phyloP scores from a whole-genome alignment of 2,888 invertebrate species.

The Zele albiditarsus region DNA sequence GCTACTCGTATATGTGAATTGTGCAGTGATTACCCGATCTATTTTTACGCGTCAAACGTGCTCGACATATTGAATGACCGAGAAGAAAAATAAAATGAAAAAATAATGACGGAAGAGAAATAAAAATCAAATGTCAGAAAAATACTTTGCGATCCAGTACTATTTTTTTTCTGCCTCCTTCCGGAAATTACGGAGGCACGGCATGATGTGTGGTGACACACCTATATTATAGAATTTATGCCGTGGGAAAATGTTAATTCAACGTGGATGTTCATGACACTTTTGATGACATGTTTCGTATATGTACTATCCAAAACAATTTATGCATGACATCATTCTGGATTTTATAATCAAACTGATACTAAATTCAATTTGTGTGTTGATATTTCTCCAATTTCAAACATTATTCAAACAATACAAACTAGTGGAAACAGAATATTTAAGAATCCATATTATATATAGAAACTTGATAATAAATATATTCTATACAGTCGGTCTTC shows the following conservation, averaged over 20 bases:
- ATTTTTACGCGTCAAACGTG: neutral
- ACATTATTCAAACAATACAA: neutral
- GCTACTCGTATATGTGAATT: neutral
- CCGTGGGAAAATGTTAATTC: conserved; percentile 33
- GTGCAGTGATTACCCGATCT: neutral
- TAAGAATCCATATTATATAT: neutral
- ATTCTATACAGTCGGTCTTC: neutral
- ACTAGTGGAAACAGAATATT: neutral
- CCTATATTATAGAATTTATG: conserved; percentile 31
- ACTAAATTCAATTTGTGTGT: neutral
- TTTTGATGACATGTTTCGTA: neutral
- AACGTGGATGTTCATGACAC: conserved; percentile 19
- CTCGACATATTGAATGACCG: neutral
- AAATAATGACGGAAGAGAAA: neutral
- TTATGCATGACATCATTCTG: conserved; percentile 6
- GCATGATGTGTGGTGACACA: conserved; percentile 30
- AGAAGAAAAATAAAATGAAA: neutral
- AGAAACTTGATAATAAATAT: neutral
- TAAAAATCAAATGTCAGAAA: conserved; percentile 1
- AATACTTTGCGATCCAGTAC: neutral
- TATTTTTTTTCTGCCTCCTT: conserved; percentile 5
- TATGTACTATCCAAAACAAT: neutral
- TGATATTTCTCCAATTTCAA: neutral
- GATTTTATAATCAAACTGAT: neutral
- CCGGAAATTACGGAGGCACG: conserved; percentile 53